phyloP scores from a whole-genome alignment of 64 coral and sea anemone genomes.

The Trachythela sp. region DNA sequence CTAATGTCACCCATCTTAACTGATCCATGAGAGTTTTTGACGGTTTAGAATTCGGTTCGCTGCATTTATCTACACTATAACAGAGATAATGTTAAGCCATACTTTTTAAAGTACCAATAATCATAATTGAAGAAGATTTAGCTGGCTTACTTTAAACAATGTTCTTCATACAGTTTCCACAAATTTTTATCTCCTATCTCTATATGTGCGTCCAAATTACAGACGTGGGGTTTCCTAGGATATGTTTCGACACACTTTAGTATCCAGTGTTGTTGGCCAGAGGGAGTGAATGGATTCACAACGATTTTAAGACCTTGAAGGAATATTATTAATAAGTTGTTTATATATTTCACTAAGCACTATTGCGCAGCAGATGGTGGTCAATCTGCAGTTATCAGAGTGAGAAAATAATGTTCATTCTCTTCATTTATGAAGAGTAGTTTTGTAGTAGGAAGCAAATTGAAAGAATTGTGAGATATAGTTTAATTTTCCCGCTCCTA shows the following conservation, averaged over 20 bases:
- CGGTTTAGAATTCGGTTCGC: neutral
- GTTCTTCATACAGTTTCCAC: conserved; percentile 22
- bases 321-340: too few species aligned
- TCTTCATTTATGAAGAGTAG: too few species aligned
- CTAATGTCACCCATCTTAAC: conserved; percentile 62
- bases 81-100: too few species aligned
- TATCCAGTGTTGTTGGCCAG: conserved; percentile 20
- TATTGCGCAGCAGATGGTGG: too few species aligned
- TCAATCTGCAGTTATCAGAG: too few species aligned
- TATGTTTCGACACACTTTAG: conserved; percentile 46
- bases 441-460: too few species aligned
- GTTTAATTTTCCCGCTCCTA: too few species aligned
- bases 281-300: conserved; percentile 44
- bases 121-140: neutral
- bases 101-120: too few species aligned
- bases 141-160: neutral
- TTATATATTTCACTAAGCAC: too few species aligned
- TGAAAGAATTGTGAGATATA: too few species aligned
- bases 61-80: neutral
- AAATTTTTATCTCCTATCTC: conserved; percentile 46
- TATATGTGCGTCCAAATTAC: conserved; percentile 62
- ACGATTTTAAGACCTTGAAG: conserved; percentile 49
- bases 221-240: conserved; percentile 54
- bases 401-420: too few species aligned
- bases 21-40: conserved; percentile 40